Evolutionary conservation across 2,888 invertebrate species (phyloP).

Genomic region (Himalopsyche anomala): DNA sequence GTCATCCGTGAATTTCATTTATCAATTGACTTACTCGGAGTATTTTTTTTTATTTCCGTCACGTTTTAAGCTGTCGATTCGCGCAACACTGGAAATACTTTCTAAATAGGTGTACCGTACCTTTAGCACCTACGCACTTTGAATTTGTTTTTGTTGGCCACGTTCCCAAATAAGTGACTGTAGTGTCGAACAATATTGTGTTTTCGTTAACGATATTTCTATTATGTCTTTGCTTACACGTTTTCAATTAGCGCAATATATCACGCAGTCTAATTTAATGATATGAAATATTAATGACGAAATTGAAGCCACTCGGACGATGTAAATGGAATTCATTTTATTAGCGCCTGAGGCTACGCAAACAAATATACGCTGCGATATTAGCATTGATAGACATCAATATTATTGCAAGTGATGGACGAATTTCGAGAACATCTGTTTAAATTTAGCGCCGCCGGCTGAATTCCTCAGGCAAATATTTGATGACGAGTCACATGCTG

Average conservation of each 20-base stretch:
- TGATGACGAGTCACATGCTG: neutral
- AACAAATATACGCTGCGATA: neutral
- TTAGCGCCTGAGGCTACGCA: neutral
- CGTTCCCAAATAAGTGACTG: neutral
- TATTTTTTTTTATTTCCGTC: constrained; percentile 1
- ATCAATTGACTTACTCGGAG: neutral
- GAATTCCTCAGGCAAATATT: neutral
- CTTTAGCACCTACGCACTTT: neutral
- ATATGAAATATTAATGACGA: constrained; percentile 11
- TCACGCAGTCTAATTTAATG: neutral
- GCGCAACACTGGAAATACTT: constrained; percentile 18
- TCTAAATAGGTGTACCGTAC: constrained; percentile 5
- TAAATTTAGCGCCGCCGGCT: constrained; percentile 16
- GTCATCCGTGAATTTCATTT: constrained; percentile 7
- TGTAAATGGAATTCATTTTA: constrained; percentile 5
- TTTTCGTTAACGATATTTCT: neutral
- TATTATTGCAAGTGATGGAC: constrained; percentile 27
- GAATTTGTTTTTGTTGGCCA: constrained; percentile 26
- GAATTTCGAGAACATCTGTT: constrained; percentile 27
- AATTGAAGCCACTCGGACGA: neutral
- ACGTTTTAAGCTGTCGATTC: neutral
- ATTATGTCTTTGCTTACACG: neutral
- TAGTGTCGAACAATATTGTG: neutral
- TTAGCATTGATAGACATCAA: constrained; percentile 24
- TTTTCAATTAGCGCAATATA: constrained; percentile 31